Conservation (phyloP, 2,113 vertebrate species). For the Phycodurus eques region DNA sequence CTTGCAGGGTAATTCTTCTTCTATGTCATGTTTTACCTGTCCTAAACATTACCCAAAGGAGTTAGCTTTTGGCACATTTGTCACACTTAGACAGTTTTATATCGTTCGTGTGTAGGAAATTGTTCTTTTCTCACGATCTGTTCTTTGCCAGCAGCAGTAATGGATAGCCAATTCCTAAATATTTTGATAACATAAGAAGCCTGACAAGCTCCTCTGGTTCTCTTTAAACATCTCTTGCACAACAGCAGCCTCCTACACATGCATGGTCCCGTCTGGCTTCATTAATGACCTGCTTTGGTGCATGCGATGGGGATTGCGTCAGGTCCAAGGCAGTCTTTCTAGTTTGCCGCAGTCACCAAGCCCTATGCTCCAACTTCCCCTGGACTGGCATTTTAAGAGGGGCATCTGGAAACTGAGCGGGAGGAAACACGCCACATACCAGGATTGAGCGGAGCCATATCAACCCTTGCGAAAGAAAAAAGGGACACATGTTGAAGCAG, state of each 20-base stretch:
- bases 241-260: constrained; percentile 56
- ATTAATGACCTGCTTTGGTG: constrained; percentile 65
- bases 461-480: constrained; percentile 39
- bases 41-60: constrained; percentile 31
- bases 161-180: constrained; percentile 57
- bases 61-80: neutral
- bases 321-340: constrained; percentile 60
- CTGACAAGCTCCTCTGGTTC: constrained; percentile 50
- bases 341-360: constrained; percentile 55
- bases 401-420: constrained; percentile 53
- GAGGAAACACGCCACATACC: constrained; percentile 52
- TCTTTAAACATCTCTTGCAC: constrained; percentile 57
- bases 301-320: constrained; percentile 54
- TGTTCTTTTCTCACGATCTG: constrained; percentile 33
- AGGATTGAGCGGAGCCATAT: constrained; percentile 34
- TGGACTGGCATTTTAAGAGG: constrained; percentile 51
- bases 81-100: constrained; percentile 4
- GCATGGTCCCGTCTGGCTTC: constrained; percentile 53
- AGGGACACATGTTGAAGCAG: constrained; percentile 42
- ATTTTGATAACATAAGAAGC: constrained; percentile 61
- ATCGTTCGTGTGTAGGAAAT: constrained; percentile 19
- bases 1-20: constrained; percentile 50
- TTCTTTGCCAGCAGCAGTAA: constrained; percentile 51
- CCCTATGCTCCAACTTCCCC: constrained; percentile 50
- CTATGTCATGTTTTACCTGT: constrained; percentile 39